Base-by-base conservation (phyloP, 2,113 vertebrate species). In the Nothobranchius furzeri region DNA sequence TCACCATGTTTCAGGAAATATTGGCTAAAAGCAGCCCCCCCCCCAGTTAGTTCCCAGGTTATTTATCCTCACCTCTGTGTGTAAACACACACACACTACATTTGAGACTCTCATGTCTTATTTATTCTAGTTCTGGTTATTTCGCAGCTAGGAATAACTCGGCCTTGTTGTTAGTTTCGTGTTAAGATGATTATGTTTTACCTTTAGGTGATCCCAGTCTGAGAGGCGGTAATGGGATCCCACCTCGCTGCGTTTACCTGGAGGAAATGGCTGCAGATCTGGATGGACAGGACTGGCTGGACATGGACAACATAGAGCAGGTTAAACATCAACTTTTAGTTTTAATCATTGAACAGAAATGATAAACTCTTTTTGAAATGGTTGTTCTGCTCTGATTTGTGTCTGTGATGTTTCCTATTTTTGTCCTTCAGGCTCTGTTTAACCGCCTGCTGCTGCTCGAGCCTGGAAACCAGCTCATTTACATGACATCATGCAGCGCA, bases 251-350 rank as follows among this genome's bases (percentile, higher is more conserved):
- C 45, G 96, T 98, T 12, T 99, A 94, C 68, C 83, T 99, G 91
- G 97, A 96, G 70, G 98, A 98, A 75, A 95, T 98, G 95, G 96
- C 96, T 0, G 84, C 94, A 0, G 96, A 97, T 64, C 90, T 99
- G 68, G 96, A 98, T 20, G 98, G 96, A 42, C 98, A 99, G 90
- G 97, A 99, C 91, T 98, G 97, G 96, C 92, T 99, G 66, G 96
- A 99, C 88, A 99, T 98, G 98, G 92, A 95, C 79, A 99, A 96
- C 0, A 91, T 99, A 8, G 97, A 98, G 71, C 97, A 99, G 95
- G 98, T 99, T 40, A 46, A 62, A 72, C 35, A 40, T 57, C 58
- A 50, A 36, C 2, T 9, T 60, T 40, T 7, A 3, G 37, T 40
- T 40, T 30, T 30, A 30, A 30, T 30, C 30, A 30, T 3, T 30